These are phyloP conservation scores for Nixonia krombeini DNA, from an alignment of 1,140 invertebrate genomes.

Conservation along the genomic window DNA sequence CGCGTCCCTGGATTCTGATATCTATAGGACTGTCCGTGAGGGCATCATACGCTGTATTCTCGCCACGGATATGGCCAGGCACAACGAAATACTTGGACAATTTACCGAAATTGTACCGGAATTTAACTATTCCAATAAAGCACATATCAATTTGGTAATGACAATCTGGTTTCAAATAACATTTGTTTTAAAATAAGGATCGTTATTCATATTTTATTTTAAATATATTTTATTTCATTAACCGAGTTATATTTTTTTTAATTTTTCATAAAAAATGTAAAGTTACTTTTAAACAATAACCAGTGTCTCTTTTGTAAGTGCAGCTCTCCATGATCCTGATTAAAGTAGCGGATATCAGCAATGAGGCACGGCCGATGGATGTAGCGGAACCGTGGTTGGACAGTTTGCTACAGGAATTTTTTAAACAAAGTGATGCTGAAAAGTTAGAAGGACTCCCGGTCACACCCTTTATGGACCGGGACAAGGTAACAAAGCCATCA, in stretches of 20 bases:
- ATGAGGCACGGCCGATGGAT: slow-evolving; percentile 87
- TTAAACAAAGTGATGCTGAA: slow-evolving; percentile 87
- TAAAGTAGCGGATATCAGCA: slow-evolving; percentile 90
- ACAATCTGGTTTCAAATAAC: too few species aligned
- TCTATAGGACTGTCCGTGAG: slow-evolving; percentile 78
- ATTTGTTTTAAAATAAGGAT: too few species aligned
- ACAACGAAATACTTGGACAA: slow-evolving; percentile 87
- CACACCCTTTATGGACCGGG: slow-evolving; percentile 92
- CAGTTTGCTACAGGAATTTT: slow-evolving; percentile 83
- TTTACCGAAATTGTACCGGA: slow-evolving; percentile 80
- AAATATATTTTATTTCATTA: too few species aligned
- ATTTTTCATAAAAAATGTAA: too few species aligned
- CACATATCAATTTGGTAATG: slow-evolving; percentile 85
- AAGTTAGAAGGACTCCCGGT: slow-evolving; percentile 88
- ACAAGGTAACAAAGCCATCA: slow-evolving; percentile 89
- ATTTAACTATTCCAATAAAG: slow-evolving; percentile 83
- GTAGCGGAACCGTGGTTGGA: slow-evolving; percentile 90
- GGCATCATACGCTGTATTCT: slow-evolving; percentile 89
- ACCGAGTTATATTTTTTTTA: too few species aligned
- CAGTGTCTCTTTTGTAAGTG: slow-evolving; percentile 1
- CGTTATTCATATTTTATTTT: too few species aligned
- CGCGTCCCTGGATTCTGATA: slow-evolving; percentile 76
- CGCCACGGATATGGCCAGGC: slow-evolving; percentile 90
- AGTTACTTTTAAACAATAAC: background rate
- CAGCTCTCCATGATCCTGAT: slow-evolving; percentile 89